Percentiles rank a stretch among this genome's conserved stretches.
Conservation (phyloP, 2,113 vertebrate genomes). For the Chiloscyllium plagiosum region DNA sequence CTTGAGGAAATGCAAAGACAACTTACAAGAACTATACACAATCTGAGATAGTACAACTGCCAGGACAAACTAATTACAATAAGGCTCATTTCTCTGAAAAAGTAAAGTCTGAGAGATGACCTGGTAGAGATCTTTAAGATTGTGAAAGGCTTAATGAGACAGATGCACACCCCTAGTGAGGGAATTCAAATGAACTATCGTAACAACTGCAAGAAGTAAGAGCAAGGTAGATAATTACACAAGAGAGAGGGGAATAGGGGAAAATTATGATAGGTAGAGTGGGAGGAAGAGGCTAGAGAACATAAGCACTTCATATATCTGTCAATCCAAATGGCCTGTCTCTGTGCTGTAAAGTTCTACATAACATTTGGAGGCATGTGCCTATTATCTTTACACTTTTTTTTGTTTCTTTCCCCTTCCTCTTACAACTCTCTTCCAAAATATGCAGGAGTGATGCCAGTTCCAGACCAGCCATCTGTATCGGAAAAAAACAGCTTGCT, state of each 20-base stretch:
- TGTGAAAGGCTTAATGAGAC: background rate
- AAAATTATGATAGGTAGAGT: background rate
- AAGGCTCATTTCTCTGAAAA: background rate
- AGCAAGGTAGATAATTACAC: background rate
- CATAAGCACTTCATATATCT: background rate
- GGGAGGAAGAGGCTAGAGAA: background rate
- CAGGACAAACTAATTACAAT: background rate
- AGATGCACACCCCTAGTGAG: background rate
- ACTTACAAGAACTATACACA: background rate
- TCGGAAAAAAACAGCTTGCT: conserved; percentile 85
- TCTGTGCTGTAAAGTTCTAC: background rate
- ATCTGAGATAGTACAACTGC: background rate
- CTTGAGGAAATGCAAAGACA: background rate
- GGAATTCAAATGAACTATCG: background rate
- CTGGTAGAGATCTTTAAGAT: background rate
- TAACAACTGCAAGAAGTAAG: background rate
- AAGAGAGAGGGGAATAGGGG: background rate
- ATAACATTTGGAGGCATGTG: background rate
- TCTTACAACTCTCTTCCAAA: background rate
- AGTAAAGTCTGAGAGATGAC: background rate
- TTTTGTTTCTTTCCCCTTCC: conserved; percentile 41
- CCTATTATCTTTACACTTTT: conserved; percentile 12
- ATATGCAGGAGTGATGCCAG: conserved; percentile 81
- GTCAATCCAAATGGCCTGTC: background rate
- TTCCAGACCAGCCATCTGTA: conserved; percentile 88